Evolutionary conservation across 2,888 invertebrate species (phyloP).

Genomic region (Hirtodrosophila confusa): DNA sequence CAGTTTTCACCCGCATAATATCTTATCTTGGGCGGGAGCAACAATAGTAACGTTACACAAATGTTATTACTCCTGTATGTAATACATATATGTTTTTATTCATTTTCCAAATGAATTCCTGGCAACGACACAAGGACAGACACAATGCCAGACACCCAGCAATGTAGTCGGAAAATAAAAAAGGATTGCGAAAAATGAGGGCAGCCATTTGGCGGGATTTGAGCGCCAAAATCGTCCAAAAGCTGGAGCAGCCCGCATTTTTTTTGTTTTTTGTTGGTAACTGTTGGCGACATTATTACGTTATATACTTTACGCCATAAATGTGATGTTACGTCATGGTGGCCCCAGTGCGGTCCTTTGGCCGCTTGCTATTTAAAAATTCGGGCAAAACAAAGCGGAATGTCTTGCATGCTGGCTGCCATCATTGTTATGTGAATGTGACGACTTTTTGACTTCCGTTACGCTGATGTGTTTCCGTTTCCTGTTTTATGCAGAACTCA

Average conservation of each 20-base stretch:
- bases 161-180: conserved; percentile 30
- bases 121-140: conserved; percentile 43
- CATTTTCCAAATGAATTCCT: conserved; percentile 81
- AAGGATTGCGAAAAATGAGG: conserved; percentile 41
- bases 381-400: conserved; percentile 56
- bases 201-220: conserved; percentile 45
- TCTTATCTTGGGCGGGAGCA: conserved; percentile 1
- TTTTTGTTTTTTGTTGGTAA: conserved; percentile 45
- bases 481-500: conserved; percentile 77
- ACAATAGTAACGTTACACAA: conserved; percentile 5
- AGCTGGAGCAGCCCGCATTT: conserved; percentile 38
- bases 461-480: conserved; percentile 83
- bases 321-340: conserved; percentile 69
- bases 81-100: conserved; percentile 61
- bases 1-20: conserved; percentile 22
- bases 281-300: conserved; percentile 79
- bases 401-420: conserved; percentile 48
- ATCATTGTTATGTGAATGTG: conserved; percentile 81
- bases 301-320: conserved; percentile 77
- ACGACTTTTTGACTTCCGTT: conserved; percentile 82
- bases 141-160: conserved; percentile 39
- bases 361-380: conserved; percentile 33
- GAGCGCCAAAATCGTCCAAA: conserved; percentile 10
- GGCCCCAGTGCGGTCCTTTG: neutral
- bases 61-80: conserved; percentile 5